phyloP scores from a whole-genome alignment of 1,140 invertebrate species.

The Amyelois transitella region DNA sequence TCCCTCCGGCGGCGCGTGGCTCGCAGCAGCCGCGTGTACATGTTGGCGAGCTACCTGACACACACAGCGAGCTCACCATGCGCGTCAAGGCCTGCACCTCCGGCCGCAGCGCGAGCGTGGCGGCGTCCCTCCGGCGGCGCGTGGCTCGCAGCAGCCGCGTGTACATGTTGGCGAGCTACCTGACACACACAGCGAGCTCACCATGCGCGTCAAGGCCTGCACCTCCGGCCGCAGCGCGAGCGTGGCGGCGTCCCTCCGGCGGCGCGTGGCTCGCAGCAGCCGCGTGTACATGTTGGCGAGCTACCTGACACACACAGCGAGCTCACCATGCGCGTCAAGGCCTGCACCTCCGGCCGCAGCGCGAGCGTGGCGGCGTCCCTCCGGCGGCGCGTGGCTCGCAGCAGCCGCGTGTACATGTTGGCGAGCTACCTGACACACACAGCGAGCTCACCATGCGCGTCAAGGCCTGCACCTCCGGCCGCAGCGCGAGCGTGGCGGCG shows the following conservation, averaged over 20 bases:
- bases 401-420: constrained; percentile 89
- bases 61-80: too few species aligned
- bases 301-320: too few species aligned
- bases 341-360: constrained; percentile 89
- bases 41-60: too few species aligned
- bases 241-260: constrained; percentile 85
- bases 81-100: constrained; percentile 91
- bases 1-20: too few species aligned
- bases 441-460: constrained; percentile 91
- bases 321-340: constrained; percentile 90
- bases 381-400: constrained; percentile 81
- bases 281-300: constrained; percentile 92
- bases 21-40: too few species aligned
- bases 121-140: constrained; percentile 84
- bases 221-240: constrained; percentile 89
- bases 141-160: too few species aligned
- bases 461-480: constrained; percentile 90
- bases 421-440: too few species aligned
- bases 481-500: constrained; percentile 86
- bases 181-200: too few species aligned
- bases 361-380: constrained; percentile 86
- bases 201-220: constrained; percentile 88
- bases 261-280: constrained; percentile 86
- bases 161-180: too few species aligned
- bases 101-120: constrained; percentile 83